Percentiles rank a stretch among this genome's conserved stretches.
phyloP scores from a whole-genome alignment of 1,140 invertebrate species.

The Neomicropteryx cornuta region DNA sequence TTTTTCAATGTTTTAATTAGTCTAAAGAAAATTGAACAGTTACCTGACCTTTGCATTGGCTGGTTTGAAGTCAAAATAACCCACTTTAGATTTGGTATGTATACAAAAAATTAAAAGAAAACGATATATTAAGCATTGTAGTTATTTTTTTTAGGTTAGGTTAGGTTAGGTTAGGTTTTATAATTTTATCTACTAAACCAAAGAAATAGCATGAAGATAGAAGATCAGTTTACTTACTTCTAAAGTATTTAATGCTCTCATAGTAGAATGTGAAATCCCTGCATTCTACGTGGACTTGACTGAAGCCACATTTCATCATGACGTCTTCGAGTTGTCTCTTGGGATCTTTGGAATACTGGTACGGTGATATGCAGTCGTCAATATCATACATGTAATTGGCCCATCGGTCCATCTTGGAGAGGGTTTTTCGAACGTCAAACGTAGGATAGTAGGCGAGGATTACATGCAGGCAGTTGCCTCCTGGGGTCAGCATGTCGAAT shows the following conservation, averaged over 20 bases:
- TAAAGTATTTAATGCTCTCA: slow-evolving; percentile 42
- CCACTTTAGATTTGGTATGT: too few species aligned
- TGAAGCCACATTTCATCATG: slow-evolving; percentile 54
- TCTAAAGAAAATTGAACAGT: too few species aligned
- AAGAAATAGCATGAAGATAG: neutral
- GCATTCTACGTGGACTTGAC: slow-evolving; percentile 48
- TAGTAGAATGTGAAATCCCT: slow-evolving; percentile 52
- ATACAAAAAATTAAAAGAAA: too few species aligned
- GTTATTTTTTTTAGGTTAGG: too few species aligned
- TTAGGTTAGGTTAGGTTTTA: too few species aligned
- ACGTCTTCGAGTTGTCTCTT: slow-evolving; percentile 47
- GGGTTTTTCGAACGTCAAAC: slow-evolving; percentile 54
- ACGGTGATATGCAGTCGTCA: slow-evolving; percentile 50
- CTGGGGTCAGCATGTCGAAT: slow-evolving; percentile 46
- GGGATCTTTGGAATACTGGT: slow-evolving; percentile 50
- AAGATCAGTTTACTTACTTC: slow-evolving; percentile 38
- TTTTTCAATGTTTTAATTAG: too few species aligned
- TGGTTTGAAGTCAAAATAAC: too few species aligned
- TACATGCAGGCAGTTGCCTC: slow-evolving; percentile 56
- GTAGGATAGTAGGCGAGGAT: slow-evolving; percentile 60
- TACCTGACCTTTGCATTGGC: too few species aligned
- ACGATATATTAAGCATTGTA: too few species aligned
- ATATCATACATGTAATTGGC: slow-evolving; percentile 53
- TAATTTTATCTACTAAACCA: too few species aligned
- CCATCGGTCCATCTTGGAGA: slow-evolving; percentile 49